Evolutionary conservation across 1,140 invertebrate species (phyloP), one percentile per base, ranked within the genome.

Genomic region (Drosophila sp.): DNA sequence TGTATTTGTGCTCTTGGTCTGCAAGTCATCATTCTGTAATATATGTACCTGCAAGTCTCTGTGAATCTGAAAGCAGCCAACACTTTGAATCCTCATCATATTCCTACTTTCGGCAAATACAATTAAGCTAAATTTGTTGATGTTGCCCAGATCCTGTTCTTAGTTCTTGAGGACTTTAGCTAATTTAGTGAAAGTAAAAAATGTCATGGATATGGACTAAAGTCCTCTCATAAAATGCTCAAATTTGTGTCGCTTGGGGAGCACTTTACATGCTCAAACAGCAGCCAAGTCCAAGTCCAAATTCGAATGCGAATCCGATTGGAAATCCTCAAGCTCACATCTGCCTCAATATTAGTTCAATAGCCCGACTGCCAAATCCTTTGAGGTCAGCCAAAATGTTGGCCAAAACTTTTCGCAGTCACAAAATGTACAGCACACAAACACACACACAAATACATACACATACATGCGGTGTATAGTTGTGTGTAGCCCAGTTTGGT

Each of bases 171-270:
- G 7, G n/a, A n/a, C n/a, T 2, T 14, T 4, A 25, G 46, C 63
- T 14, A 7, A 43, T 32, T 34, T 3, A n/a, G 27, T n/a, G n/a
- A 38, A 21, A 18, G 43, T 6, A 38, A 16, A 43, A 25, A 9
- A 16, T 25, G 50, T 29, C 45, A n/a, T 29, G 43, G 13, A 36
- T 43, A 13, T 2, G 11, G 40, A 34, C 73, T 75, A 83, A 83
- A 72, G 63, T 56, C 73, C 21, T 29, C 43, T 77, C 82, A 78
- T 86, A 87, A 86, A 86, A 67, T 81, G 64, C 71, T 54, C 57
- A 78, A 82, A 76, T 78, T 79, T 78, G 67, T 78, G 75, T 67
- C 75, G 82, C 75, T 72, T 46, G 66, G 82, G 78, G 82, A 87
- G 63, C 82, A 80, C 65, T 78, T 86, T 66, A 61, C 34, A 70